Evolutionary conservation across 1,140 invertebrate genomes (phyloP).

Genomic region (Eupeodes corollae): DNA sequence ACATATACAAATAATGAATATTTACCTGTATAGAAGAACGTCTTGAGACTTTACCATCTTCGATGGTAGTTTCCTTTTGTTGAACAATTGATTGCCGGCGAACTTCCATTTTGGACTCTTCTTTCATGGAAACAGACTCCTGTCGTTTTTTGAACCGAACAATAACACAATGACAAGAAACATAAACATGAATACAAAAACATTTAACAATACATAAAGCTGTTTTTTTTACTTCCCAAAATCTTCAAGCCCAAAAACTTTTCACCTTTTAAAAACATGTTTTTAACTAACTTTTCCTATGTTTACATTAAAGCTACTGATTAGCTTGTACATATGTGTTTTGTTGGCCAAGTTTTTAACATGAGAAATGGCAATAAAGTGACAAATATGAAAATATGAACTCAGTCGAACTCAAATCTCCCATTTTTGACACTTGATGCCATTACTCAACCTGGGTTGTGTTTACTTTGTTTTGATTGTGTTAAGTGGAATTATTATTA

Average conservation of each 20-base stretch:
- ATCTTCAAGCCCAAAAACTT: too few relatives aligned
- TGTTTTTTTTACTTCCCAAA: too few relatives aligned
- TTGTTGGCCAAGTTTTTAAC: constrained; percentile 1
- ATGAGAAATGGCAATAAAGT: too few relatives aligned
- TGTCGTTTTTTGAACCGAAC: constrained; percentile 2
- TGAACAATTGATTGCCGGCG: constrained; percentile 23
- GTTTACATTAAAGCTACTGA: too few relatives aligned
- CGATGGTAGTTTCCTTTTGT: constrained; percentile 27
- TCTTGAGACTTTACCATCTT: constrained; percentile 31
- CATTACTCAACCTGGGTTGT: too few relatives aligned
- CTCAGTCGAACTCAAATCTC: too few relatives aligned
- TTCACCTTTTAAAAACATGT: too few relatives aligned
- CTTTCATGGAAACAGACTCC: constrained; percentile 25
- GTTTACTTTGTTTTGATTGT: too few relatives aligned
- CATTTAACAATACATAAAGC: too few relatives aligned
- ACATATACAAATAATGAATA: background rate
- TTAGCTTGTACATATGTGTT: background rate
- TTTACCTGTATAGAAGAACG: constrained; percentile 28
- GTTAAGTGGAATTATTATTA: background rate
- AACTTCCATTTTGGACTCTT: constrained; percentile 14
- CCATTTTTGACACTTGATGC: too few relatives aligned
- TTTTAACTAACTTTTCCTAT: too few relatives aligned
- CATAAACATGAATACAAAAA: background rate
- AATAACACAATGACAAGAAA: constrained; percentile 4
- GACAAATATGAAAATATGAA: too few relatives aligned